Conservation (phyloP, 2,888 invertebrate genomes). For the Nephrotoma flavescens region DNA sequence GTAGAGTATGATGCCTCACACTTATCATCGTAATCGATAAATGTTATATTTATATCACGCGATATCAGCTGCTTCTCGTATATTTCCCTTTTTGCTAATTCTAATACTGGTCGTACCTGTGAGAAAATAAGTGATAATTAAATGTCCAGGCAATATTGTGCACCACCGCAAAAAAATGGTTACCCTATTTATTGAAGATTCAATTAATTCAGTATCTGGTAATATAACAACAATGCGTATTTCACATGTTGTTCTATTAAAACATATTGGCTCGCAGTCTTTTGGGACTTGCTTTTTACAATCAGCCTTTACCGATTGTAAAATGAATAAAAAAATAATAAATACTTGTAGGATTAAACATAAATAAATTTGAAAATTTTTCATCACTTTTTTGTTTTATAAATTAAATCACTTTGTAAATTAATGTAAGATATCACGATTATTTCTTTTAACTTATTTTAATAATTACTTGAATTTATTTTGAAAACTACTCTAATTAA, state of each 20-base stretch:
- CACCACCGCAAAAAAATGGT: background rate
- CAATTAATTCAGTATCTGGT: conserved; percentile 40
- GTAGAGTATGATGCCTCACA: conserved; percentile 61
- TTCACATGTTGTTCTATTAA: conserved; percentile 32
- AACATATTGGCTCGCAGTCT: conserved; percentile 15
- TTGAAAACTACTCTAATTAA: background rate
- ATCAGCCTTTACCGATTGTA: conserved; percentile 6
- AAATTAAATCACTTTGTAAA: background rate
- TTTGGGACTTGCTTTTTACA: conserved; percentile 13
- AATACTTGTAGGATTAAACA: background rate
- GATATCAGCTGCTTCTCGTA: conserved; percentile 39
- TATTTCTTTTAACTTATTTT: background rate
- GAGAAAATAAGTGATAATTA: background rate
- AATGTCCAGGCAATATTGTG: background rate
- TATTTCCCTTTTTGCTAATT: conserved; percentile 43
- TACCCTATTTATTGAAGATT: conserved; percentile 39
- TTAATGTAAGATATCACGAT: background rate
- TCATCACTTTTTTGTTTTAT: background rate
- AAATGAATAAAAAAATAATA: background rate
- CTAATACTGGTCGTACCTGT: conserved; percentile 45
- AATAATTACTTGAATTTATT: background rate
- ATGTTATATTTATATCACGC: conserved; percentile 40
- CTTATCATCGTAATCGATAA: conserved; percentile 50
- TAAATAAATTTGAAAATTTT: background rate
- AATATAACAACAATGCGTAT: conserved; percentile 50